Base-by-base conservation (phyloP, 2,797 vertebrate genomes). In the Caiman crocodilus region DNA sequence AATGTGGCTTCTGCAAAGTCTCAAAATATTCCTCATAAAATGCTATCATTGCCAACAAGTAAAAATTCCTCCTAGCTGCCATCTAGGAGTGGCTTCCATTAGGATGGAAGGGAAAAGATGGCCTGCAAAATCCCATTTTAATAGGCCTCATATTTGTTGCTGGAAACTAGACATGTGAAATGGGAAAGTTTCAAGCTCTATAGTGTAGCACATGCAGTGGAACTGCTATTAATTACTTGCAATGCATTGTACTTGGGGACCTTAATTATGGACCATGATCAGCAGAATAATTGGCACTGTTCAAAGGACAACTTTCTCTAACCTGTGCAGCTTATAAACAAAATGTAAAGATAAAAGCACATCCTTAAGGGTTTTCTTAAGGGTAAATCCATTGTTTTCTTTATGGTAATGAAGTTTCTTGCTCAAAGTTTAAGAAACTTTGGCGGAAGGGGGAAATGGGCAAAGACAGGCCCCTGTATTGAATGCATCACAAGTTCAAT, bases 71-170 rank as follows among this genome's bases (percentile, higher is more conserved):
- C 42, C 42, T 50, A 50, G 0, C 42, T 80, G n/a, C 16, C 17
- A 18, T 4, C 32, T 11, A 1, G 9, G 10, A 55, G n/a, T n/a
- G n/a, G n/a, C n/a, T 10, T 15, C 28, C 4, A 2, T 5, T 15
- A 35, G 60, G 76, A 30, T 26, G n/a, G 26, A 69, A 25, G 58
- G 18, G 25, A 76, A 86, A 82, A 35, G 1, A 26, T 55, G 12
- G 1, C 18, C 12, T 50, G 25, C 21, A 61, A 18, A 3, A 11
- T 5, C 35, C 59, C 58, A 30, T 25, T 57, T 20, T 2, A 1
- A 16, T 0, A 15, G 0, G 1, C 6, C 14, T 69, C 5, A 78
- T 42, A 80, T 0, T 1, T 0, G 0, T 7, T 21, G 18, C 14
- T 56, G 35, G 63, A 17, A 89, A 8, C 6, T 32, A 15, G 76